Evolutionary conservation across 2,113 vertebrate genomes (phyloP).

Genomic region (Gasterosteus aculeatus): DNA sequence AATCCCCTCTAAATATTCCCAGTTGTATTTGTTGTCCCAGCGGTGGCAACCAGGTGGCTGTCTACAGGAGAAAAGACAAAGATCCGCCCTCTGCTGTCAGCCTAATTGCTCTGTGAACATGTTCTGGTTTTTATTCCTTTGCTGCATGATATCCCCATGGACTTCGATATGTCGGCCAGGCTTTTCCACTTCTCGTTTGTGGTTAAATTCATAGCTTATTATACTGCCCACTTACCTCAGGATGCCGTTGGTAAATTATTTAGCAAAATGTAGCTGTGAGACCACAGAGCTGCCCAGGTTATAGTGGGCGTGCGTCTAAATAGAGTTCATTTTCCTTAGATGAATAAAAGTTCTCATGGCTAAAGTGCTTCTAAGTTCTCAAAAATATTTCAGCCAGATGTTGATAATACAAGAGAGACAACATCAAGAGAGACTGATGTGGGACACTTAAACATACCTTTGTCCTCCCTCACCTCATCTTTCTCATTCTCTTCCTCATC

Average conservation of each 20-base stretch:
- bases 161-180: not conserved
- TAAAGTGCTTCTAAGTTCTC: too few relatives aligned
- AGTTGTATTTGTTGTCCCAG: constrained; percentile 19
- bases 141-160: not conserved
- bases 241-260: not conserved
- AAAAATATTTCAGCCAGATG: constrained; percentile 46
- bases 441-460: constrained; percentile 41
- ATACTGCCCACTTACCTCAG: not conserved
- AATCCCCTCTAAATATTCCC: constrained; percentile 33
- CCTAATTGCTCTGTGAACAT: constrained; percentile 20
- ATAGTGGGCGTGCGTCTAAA: not conserved
- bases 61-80: constrained; percentile 25
- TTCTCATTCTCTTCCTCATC: constrained; percentile 39
- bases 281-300: constrained; percentile 3
- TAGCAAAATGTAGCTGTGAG: not conserved
- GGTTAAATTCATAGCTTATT: constrained; percentile 9
- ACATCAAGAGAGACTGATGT: constrained; percentile 31
- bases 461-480: constrained; percentile 3
- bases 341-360: constrained; percentile 15
- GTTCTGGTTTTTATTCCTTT: not conserved
- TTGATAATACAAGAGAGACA: constrained; percentile 13
- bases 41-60: not conserved
- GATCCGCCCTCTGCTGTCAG: not conserved
- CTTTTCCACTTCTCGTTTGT: not conserved
- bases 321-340: not conserved